These are phyloP conservation scores for Perognathus longimembris DNA, from an alignment of 2,113 vertebrate species.

Conservation along the genomic window DNA sequence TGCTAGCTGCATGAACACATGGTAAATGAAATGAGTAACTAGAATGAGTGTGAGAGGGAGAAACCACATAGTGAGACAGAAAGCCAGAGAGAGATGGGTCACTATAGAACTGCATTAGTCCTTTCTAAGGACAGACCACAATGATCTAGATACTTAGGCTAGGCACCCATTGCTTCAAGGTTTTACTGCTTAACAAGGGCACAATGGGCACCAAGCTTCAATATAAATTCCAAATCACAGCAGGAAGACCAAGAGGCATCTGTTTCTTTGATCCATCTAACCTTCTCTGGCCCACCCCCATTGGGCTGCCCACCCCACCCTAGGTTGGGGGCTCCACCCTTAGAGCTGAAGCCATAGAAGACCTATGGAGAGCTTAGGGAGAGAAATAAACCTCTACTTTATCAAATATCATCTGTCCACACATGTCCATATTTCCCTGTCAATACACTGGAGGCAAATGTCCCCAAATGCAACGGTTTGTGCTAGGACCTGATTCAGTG, in stretches of 20 bases:
- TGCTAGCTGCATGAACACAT: too few relatives aligned
- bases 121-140: too few relatives aligned
- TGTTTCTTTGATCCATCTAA: not conserved
- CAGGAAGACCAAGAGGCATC: not conserved
- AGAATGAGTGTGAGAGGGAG: too few relatives aligned
- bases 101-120: too few relatives aligned
- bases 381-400: not conserved
- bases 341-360: not conserved
- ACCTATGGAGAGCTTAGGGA: not conserved
- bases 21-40: too few relatives aligned
- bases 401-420: not conserved
- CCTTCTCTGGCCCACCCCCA: fast-evolving
- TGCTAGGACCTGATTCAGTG: not conserved
- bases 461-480: not conserved
- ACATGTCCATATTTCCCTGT: not conserved
- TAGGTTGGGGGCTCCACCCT: not conserved
- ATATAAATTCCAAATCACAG: not conserved
- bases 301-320: not conserved
- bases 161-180: too few relatives aligned
- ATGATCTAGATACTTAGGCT: too few relatives aligned
- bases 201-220: too few relatives aligned
- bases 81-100: too few relatives aligned
- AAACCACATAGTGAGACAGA: too few relatives aligned
- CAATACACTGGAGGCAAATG: not conserved
- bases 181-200: too few relatives aligned